These are phyloP conservation scores for Mirounga angustirostris DNA, from an alignment of 2,113 vertebrate species.

Conservation along the genomic window DNA sequence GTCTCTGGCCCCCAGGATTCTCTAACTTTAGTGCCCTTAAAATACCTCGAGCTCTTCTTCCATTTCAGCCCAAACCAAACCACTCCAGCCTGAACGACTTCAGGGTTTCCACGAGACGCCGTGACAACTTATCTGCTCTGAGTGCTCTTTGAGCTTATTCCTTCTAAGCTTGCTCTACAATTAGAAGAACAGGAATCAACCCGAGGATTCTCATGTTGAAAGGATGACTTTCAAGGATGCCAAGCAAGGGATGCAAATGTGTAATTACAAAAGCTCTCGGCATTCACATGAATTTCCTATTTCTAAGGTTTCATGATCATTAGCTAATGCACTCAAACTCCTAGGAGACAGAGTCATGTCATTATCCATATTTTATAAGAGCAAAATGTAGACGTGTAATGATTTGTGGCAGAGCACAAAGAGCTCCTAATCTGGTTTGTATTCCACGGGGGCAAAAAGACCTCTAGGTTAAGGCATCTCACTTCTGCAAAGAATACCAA, in stretches of 20 bases:
- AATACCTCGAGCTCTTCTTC: neutral
- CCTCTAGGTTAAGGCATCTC: conserved; percentile 33
- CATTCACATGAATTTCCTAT: conserved; percentile 40
- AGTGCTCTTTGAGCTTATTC: neutral
- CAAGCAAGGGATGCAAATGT: conserved; percentile 39
- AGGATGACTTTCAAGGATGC: conserved; percentile 15
- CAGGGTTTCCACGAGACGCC: neutral
- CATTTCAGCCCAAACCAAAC: neutral
- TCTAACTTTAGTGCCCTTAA: neutral
- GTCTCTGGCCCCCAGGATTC: neutral
- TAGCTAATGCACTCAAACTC: conserved; percentile 73
- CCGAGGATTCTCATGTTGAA: neutral
- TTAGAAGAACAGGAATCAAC: conserved; percentile 4
- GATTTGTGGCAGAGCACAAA: conserved; percentile 62
- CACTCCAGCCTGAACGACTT: neutral
- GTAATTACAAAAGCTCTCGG: conserved; percentile 49
- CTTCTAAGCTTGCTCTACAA: neutral
- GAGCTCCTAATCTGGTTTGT: conserved; percentile 56
- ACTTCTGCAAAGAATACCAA: conserved; percentile 43
- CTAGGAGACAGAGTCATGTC: conserved; percentile 54
- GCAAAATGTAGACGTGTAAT: conserved; percentile 10
- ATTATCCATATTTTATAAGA: conserved; percentile 58
- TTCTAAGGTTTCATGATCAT: conserved; percentile 66
- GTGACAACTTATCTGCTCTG: neutral
- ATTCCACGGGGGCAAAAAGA: conserved; percentile 17